A percentile compares a stretch with the other conserved stretches of the same genome.
Conservation (phyloP, 1,140 invertebrate species). For the Macrostomum lignano region DNA sequence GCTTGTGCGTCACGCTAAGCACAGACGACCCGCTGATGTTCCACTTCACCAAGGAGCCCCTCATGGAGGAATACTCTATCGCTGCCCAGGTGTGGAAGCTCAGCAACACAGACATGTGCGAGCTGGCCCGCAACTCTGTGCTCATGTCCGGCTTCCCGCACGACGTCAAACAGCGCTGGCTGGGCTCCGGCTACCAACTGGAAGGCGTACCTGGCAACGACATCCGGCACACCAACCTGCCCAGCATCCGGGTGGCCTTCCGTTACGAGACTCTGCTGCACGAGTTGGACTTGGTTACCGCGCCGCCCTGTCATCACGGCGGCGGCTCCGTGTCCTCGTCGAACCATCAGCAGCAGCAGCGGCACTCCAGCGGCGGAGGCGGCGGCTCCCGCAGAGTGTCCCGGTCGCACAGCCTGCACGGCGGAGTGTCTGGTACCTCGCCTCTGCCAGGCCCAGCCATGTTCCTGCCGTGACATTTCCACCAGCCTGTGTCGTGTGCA, state of each 20-base stretch:
- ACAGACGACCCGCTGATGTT: too few species aligned
- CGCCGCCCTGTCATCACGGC: too few species aligned
- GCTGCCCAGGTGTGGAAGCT: slow-evolving; percentile 95
- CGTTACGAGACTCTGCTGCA: slow-evolving; percentile 49
- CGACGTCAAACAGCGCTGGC: slow-evolving; percentile 86
- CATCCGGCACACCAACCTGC: slow-evolving; percentile 86
- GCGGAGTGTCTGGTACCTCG: too few species aligned
- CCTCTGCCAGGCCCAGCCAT: too few species aligned
- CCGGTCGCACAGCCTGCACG: too few species aligned
- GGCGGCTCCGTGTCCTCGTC: too few species aligned
- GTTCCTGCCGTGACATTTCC: too few species aligned
- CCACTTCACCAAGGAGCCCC: slow-evolving; percentile 92
- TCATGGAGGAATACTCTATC: slow-evolving; percentile 99
- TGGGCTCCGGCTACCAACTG: slow-evolving; percentile 70
- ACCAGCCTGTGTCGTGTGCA: too few species aligned
- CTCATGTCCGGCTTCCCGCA: slow-evolving; percentile 89
- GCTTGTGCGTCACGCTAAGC: slow-evolving; percentile 66
- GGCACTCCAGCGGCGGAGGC: too few species aligned
- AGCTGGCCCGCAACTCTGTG: slow-evolving; percentile 78
- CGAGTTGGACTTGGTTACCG: slow-evolving; percentile 44
- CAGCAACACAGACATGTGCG: slow-evolving; percentile 92
- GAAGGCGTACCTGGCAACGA: slow-evolving; percentile 90
- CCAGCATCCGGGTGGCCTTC: slow-evolving; percentile 75
- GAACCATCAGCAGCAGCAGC: too few species aligned
- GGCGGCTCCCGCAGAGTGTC: too few species aligned